These are phyloP conservation scores for Zaprionus ghesquierei DNA, from an alignment of 1,140 invertebrate genomes.

Conservation along the genomic window DNA sequence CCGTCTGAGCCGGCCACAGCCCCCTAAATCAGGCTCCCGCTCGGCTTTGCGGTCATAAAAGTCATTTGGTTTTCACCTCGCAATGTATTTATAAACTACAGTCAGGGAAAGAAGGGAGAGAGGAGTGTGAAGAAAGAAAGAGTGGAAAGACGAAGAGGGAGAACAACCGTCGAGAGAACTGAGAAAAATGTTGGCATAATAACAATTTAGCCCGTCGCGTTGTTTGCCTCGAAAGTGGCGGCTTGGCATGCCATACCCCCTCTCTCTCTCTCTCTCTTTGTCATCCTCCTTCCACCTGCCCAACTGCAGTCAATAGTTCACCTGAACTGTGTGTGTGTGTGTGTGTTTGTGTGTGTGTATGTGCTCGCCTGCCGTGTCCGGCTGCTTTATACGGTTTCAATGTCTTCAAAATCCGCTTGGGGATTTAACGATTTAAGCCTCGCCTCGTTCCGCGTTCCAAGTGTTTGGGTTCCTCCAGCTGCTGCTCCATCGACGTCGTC, in stretches of 20 bases:
- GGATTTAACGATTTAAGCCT: slow-evolving; percentile 41
- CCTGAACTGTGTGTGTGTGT: neutral
- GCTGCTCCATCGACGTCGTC: neutral
- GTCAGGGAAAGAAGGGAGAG: neutral
- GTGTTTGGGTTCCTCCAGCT: neutral
- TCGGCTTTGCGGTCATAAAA: slow-evolving; percentile 44
- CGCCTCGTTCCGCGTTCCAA: slow-evolving; percentile 15
- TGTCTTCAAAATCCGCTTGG: slow-evolving; percentile 43
- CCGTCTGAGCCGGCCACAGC: neutral
- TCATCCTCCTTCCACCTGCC: neutral
- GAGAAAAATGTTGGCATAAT: slow-evolving; percentile 43
- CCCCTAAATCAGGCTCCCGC: neutral
- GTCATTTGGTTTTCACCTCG: slow-evolving; percentile 60
- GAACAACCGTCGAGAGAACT: slow-evolving; percentile 13
- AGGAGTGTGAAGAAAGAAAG: neutral
- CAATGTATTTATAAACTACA: slow-evolving; percentile 54
- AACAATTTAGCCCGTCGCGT: slow-evolving; percentile 35
- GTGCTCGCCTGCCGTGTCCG: neutral
- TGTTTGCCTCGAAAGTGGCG: slow-evolving; percentile 33
- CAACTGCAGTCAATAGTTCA: neutral
- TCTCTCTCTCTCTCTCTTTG: neutral
- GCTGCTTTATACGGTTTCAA: slow-evolving; percentile 35
- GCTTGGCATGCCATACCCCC: slow-evolving; percentile 26
- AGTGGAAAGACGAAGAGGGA: neutral
- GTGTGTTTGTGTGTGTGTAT: neutral